Evolutionary conservation across 2,888 invertebrate genomes (phyloP), one percentile per base, ranked within the genome.

Genomic region (Polydrusus cervinus): DNA sequence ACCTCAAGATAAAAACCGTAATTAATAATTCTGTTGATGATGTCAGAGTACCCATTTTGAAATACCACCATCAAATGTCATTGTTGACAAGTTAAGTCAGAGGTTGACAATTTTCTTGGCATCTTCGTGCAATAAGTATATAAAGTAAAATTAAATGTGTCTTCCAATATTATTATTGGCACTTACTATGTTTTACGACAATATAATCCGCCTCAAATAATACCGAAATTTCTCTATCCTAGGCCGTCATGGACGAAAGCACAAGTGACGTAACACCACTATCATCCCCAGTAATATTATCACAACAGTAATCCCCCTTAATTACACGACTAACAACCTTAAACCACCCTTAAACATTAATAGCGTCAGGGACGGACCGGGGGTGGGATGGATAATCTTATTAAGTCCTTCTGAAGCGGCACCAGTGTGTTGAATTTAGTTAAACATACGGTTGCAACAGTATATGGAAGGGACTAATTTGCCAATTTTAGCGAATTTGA

Each of bases 321-420:
- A 81, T 81, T 78, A 79, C 76, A 77, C 74, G 55, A 68, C 77
- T 78, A 76, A 78, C 80, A 79, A 77, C 79, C 78, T 74, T 76
- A 79, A 81, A 78, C 79, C 78, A 78, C 79, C 80, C 80, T 79
- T 75, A 78, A 75, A 76, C 72, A 78, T 81, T 79, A 80, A 80
- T 74, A 76, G 76, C 43, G 64, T 51, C 65, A 67, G 69, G 30
- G 43, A 45, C 66, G 74, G 76, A 45, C 45, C 53, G 40, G 61
- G 61, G 61, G 30, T 60, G 16, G 62, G 66, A 71, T 67, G 76
- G 76, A 76, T 76, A 76, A 76, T 76, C 76, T 69, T 51, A 73
- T 76, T 76, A 76, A 34, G 69, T n/a, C 65, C 67, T 72, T 75
- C 75, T 72, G 53, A 38, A 69, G 72, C 53, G 55, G 67, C 49